These are phyloP conservation scores for Tanaodytes sp. DNA, from an alignment of 2,888 invertebrate species.

Conservation along the genomic window DNA sequence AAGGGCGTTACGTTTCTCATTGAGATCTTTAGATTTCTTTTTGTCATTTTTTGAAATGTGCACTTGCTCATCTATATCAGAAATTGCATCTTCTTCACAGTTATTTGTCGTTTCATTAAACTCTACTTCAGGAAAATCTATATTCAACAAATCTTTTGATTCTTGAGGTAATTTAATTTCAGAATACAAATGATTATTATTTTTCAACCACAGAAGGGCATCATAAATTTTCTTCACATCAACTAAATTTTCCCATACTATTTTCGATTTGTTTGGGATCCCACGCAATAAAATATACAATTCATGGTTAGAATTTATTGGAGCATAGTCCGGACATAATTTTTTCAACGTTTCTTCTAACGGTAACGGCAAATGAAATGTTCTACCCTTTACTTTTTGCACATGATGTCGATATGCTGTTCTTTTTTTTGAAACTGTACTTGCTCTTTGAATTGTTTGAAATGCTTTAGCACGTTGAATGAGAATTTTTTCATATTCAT, in stretches of 20 bases:
- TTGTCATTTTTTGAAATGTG: no score
- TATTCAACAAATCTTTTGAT: no score
- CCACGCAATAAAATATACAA: slow-evolving; percentile 62
- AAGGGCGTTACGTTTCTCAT: no score
- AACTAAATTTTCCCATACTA: slow-evolving; percentile 61
- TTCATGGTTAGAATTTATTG: slow-evolving; percentile 61
- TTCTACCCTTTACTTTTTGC: slow-evolving; percentile 57
- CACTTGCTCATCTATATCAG: no score
- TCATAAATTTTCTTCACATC: slow-evolving; percentile 56
- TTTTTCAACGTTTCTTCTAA: slow-evolving; percentile 63
- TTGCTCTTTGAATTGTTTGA: slow-evolving; percentile 61
- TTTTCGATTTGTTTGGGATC: slow-evolving; percentile 58
- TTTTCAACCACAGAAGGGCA: no score
- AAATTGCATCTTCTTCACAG: no score
- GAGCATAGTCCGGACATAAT: slow-evolving; percentile 56
- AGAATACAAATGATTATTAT: no score
- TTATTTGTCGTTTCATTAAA: no score
- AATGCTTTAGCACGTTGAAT: slow-evolving; percentile 64
- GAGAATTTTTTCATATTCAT: slow-evolving; percentile 45
- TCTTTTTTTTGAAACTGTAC: slow-evolving; percentile 58
- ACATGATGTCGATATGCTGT: slow-evolving; percentile 40
- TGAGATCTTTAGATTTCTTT: no score
- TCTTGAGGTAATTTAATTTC: no score
- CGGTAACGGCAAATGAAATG: slow-evolving; percentile 65
- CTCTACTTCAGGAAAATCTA: no score